Conservation (phyloP, 2,888 invertebrate genomes). For the Dinocampus coccinellae region DNA sequence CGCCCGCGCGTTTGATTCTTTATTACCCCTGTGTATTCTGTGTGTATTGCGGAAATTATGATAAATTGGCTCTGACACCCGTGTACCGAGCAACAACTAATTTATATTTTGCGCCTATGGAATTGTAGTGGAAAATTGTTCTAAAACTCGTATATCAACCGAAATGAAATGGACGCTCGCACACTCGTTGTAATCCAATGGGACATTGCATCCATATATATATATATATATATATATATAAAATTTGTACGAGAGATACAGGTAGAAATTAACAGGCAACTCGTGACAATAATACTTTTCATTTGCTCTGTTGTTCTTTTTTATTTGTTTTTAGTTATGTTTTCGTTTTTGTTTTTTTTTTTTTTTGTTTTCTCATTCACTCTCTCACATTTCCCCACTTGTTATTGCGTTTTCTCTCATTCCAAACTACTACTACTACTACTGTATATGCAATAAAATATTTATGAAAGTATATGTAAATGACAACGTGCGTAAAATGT, state of each 20-base stretch:
- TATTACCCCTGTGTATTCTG: constrained; percentile 24
- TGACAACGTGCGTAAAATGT: not conserved
- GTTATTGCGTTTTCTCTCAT: not conserved
- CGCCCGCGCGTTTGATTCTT: constrained; percentile 29
- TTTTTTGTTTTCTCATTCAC: not conserved
- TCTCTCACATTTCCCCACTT: too few relatives aligned
- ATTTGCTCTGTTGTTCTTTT: not conserved
- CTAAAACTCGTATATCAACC: constrained; percentile 55
- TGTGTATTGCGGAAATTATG: constrained; percentile 31
- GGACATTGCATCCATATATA: not conserved
- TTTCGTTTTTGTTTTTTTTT: not conserved
- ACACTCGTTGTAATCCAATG: constrained; percentile 2
- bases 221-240: not conserved
- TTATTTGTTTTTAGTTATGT: too few relatives aligned
- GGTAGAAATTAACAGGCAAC: constrained; percentile 12
- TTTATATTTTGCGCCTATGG: constrained; percentile 38
- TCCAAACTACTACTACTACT: not conserved
- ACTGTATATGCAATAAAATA: not conserved
- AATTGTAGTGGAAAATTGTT: constrained; percentile 56
- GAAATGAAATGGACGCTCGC: constrained; percentile 48
- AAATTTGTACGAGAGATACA: not conserved
- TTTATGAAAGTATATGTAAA: not conserved
- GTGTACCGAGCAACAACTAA: constrained; percentile 20
- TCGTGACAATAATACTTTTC: constrained; percentile 4
- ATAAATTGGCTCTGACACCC: constrained; percentile 28